Percentiles rank a stretch among this genome's conserved stretches.
Evolutionary conservation across 2,113 vertebrate genomes (phyloP).

Genomic region (Sprattus sprattus): DNA sequence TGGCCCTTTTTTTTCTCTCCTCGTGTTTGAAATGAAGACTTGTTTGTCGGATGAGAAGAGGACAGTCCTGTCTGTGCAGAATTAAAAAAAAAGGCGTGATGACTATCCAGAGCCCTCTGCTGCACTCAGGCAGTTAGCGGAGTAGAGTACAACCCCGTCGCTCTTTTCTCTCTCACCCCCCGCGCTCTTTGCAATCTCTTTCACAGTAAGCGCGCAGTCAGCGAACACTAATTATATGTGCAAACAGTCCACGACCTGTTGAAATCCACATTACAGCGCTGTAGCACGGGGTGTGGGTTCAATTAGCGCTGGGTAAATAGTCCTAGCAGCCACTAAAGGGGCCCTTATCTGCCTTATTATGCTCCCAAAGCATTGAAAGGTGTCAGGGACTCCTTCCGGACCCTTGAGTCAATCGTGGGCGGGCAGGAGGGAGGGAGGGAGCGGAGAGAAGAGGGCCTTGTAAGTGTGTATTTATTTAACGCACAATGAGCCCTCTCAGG

Average conservation of each 20-base stretch:
- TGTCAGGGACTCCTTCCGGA: conserved; percentile 37
- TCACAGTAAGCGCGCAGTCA: conserved; percentile 22
- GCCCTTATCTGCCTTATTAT: conserved; percentile 47
- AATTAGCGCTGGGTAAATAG: conserved; percentile 55
- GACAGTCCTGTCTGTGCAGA: not conserved
- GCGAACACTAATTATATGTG: conserved; percentile 46
- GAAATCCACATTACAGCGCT: conserved; percentile 46
- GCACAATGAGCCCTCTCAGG: not conserved
- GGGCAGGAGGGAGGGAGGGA: not conserved
- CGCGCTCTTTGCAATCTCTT: conserved; percentile 35
- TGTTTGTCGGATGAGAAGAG: not conserved
- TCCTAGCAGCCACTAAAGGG: conserved; percentile 46
- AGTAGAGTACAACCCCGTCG: conserved; percentile 4
- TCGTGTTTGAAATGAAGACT: not conserved
- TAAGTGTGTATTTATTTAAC: not conserved
- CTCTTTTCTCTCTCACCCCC: not conserved
- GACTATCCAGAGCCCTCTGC: not conserved
- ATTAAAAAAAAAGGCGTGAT: not conserved
- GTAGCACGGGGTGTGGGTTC: conserved; percentile 45
- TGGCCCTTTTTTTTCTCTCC: not conserved
- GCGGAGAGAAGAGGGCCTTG: not conserved
- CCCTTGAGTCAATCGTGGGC: conserved; percentile 33
- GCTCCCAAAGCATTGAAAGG: conserved; percentile 36
- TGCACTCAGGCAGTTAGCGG: not conserved
- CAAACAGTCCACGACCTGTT: conserved; percentile 53